Base-by-base conservation (phyloP, 2,888 invertebrate species). In the Drosophila stalkeri region DNA sequence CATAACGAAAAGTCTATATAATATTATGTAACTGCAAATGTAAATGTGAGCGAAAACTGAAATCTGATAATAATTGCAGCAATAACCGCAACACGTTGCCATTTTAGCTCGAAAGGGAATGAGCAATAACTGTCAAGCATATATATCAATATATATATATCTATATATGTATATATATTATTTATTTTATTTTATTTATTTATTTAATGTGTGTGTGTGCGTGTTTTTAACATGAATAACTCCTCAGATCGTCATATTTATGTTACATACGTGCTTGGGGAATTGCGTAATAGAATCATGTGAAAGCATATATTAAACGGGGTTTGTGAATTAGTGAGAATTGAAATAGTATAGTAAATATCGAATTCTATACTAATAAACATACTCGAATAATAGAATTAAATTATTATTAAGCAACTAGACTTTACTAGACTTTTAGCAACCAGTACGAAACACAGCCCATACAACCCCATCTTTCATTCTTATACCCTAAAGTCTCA, bases 11-110 rank as follows among this genome's bases (percentile, higher is more conserved):
- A 70, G 46, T 66, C 37, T 55, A 43, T 41, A 62, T 41, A 62
- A 51, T 41, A 64, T 63, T 65, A 79, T 18, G 41, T 18, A 41
- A 39, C 16, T 60, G 61, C 41, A 67, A 69, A 72, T 52, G 68
- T 12, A 31, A 31, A 31, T 49, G 9, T 31, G 54, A 20, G 31
- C 9, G 49, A 64, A 65, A 64, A 14, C 47, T 46, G 49, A 54
- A 56, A 76, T n/a, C n/a, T n/a, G n/a, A n/a, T n/a, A n/a, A 68
- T 49, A 44, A 41, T 75, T 70, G 72, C 72, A 77, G 57, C 75
- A 75, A 72, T 67, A 80, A 75, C 80, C 80, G 57, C 81, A 80
- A 75, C 71, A 67, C 64, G 66, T 72, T 70, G 59, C 70, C n/a
- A 54, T 47, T 68, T 59, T 57, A 14, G n/a, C 39, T 51, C 55